Conservation (phyloP, 2,797 vertebrate genomes). For the Pangasius krempfi region DNA sequence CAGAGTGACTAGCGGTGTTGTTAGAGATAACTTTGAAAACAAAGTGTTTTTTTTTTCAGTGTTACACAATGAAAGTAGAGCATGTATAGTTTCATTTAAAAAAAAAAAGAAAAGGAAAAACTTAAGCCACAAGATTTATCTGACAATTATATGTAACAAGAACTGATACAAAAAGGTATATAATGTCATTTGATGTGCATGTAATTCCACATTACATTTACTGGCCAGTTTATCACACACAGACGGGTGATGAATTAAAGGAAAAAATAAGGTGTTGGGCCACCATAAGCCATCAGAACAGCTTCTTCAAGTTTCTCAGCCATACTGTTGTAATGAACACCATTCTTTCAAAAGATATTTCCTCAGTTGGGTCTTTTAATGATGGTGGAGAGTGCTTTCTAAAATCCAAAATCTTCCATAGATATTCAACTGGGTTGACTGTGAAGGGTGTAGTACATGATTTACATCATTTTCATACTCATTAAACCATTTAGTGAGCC, state of each 20-base stretch:
- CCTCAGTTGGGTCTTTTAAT: background rate
- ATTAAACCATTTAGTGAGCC: background rate
- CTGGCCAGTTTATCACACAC: background rate
- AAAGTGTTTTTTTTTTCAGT: background rate
- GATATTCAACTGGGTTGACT: background rate
- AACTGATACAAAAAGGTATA: background rate
- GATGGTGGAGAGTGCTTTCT: background rate
- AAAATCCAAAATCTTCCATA: background rate
- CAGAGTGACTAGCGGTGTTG: background rate
- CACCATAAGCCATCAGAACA: background rate
- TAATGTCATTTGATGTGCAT: background rate
- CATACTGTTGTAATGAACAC: background rate
- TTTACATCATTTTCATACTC: background rate
- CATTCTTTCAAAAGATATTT: background rate
- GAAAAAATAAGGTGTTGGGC: no score
- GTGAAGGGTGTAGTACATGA: background rate
- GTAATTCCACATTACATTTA: background rate
- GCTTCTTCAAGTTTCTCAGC: background rate
- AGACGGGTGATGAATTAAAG: background rate
- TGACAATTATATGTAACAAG: background rate
- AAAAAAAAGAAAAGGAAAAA: background rate
- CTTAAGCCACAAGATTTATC: background rate
- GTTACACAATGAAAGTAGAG: background rate
- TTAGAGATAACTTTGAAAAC: constrained; percentile 17
- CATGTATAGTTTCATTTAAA: background rate